Evolutionary conservation across 1,140 invertebrate species (phyloP).

Genomic region (Caenorhabditis latens): DNA sequence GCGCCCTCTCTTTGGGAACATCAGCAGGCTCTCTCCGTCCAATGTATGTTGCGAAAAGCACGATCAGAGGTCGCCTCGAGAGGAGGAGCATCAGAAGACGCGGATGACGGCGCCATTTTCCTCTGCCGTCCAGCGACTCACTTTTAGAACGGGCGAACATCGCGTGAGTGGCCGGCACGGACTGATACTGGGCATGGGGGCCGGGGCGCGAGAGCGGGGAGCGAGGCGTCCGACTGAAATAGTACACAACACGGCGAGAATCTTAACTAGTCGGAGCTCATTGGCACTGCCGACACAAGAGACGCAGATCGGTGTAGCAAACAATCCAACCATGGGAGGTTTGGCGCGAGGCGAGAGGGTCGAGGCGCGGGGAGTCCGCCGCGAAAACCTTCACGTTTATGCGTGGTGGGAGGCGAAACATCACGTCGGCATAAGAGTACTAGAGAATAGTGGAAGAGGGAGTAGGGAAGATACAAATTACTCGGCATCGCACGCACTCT

Average conservation of each 20-base stretch:
- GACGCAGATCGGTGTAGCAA: constrained; percentile 14
- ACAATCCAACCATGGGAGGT: neutral
- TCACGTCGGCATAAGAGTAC: constrained; percentile 31
- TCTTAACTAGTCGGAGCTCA: neutral
- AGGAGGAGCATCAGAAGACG: constrained; percentile 2
- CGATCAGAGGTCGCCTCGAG: constrained; percentile 31
- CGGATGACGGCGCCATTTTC: neutral
- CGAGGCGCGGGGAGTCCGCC: neutral
- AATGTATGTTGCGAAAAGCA: constrained; percentile 48
- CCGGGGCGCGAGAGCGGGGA: neutral
- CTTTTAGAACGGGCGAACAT: constrained; percentile 46
- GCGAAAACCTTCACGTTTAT: constrained; percentile 18
- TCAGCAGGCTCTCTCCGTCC: neutral
- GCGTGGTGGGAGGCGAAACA: constrained; percentile 34
- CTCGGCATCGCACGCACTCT: constrained; percentile 45
- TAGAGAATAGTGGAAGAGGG: constrained; percentile 41
- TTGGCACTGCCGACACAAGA: neutral
- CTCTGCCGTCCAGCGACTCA: constrained; percentile 5
- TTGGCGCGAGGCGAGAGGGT: constrained; percentile 20
- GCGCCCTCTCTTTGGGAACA: constrained; percentile 45
- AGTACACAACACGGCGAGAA: constrained; percentile 20
- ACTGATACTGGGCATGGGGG: constrained; percentile 19
- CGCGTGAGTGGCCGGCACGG: constrained; percentile 14
- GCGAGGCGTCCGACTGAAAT: neutral
- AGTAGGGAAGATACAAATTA: constrained; percentile 43